Evolutionary conservation across 2,888 invertebrate species (phyloP).

Genomic region (Leptinotarsa rubiginosa): DNA sequence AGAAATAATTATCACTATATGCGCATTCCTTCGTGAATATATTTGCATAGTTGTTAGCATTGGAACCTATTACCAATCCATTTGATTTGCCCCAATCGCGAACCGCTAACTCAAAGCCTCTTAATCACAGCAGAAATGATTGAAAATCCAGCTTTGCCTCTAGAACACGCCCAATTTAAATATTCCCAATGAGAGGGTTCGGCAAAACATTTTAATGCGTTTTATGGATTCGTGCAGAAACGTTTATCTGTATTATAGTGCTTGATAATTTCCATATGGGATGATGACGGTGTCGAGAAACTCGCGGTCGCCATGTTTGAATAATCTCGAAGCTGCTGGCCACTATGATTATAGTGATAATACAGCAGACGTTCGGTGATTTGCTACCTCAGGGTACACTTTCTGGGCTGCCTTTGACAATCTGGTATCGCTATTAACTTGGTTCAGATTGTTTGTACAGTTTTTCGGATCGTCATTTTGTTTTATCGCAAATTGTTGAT

Average conservation of each 20-base stretch:
- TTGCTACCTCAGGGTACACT: conserved; percentile 50
- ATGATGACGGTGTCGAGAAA: conserved; percentile 57
- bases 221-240: conserved; percentile 64
- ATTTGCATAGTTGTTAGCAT: conserved; percentile 18
- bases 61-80: conserved; percentile 27
- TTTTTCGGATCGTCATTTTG: conserved; percentile 43
- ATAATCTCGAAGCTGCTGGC: conserved; percentile 58
- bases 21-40: conserved; percentile 1
- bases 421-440: conserved; percentile 43
- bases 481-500: conserved; percentile 35
- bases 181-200: conserved; percentile 62
- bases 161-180: conserved; percentile 61
- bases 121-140: conserved; percentile 46
- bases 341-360: conserved; percentile 64
- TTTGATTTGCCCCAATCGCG: conserved; percentile 37
- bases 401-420: conserved; percentile 46
- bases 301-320: conserved; percentile 47
- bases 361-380: conserved; percentile 53
- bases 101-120: conserved; percentile 27
- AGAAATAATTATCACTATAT: not conserved
- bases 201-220: conserved; percentile 60
- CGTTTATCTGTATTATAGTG: conserved; percentile 65
- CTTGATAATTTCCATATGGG: conserved; percentile 64
- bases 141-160: conserved; percentile 37
- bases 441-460: conserved; percentile 43